These are phyloP conservation scores for Aplysina aerophoba DNA, from an alignment of 37 sponge, comb jelly and placozoan species.

Conservation along the genomic window DNA sequence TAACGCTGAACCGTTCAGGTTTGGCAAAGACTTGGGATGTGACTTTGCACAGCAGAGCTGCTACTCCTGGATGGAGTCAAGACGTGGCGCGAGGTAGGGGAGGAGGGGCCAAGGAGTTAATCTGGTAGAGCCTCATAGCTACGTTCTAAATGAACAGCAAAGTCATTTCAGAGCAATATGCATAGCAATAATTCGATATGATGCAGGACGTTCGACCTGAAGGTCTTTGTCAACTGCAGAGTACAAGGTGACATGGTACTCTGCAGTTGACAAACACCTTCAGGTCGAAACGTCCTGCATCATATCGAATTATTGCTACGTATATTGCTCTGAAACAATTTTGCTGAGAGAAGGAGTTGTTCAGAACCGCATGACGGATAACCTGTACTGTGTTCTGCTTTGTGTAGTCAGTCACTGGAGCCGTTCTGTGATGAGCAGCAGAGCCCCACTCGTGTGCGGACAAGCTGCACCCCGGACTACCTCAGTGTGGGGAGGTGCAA, in stretches of 20 bases:
- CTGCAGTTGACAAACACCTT: no score
- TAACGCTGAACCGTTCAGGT: constrained; percentile 47
- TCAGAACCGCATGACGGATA: no score
- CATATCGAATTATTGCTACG: no score
- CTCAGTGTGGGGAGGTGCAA: constrained; percentile 1
- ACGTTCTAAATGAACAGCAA: no score
- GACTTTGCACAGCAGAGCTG: constrained; percentile 59
- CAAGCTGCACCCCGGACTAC: background rate
- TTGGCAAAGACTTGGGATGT: constrained; percentile 65
- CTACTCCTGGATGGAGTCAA: constrained; percentile 34
- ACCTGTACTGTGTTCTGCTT: background rate
- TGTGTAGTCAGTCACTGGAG: background rate
- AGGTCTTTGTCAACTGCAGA: no score
- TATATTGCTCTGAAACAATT: no score
- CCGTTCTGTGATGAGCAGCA: background rate
- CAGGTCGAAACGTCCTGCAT: no score
- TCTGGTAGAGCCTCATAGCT: background rate
- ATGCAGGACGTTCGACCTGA: no score
- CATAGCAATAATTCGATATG: no score
- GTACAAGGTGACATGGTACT: background rate
- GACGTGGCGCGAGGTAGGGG: constrained; percentile 8
- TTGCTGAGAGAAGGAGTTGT: no score
- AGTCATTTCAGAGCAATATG: no score
- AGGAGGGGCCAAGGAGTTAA: background rate
- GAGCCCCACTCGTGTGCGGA: background rate